phyloP scores from a whole-genome alignment of 2,797 vertebrate species.

The Octomys mimax region DNA sequence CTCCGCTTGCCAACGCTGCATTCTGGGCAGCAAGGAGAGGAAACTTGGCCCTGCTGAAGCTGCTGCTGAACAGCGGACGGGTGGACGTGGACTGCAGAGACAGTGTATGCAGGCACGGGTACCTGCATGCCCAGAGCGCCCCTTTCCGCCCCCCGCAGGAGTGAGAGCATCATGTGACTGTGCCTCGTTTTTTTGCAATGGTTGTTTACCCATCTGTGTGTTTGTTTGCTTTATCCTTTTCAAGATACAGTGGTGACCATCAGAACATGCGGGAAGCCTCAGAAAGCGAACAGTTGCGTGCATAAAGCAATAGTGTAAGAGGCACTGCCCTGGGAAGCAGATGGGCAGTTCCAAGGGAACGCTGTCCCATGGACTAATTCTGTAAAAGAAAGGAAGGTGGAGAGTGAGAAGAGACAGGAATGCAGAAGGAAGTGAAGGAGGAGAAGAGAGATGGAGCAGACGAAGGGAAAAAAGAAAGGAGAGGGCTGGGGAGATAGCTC shows the following conservation, averaged over 20 bases:
- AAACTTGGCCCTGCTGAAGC: slow-evolving; percentile 96
- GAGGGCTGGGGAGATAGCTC: too few species aligned
- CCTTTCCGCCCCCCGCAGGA: slow-evolving; percentile 68
- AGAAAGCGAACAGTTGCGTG: background rate
- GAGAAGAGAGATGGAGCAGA: background rate
- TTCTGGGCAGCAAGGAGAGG: slow-evolving; percentile 98
- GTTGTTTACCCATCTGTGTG: background rate
- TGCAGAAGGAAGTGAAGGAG: slow-evolving; percentile 46
- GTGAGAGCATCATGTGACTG: background rate
- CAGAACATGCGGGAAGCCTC: background rate
- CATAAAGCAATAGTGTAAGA: background rate
- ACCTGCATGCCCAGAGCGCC: slow-evolving; percentile 84
- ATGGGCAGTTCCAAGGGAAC: background rate
- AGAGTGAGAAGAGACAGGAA: too few species aligned
- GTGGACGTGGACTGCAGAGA: slow-evolving; percentile 99
- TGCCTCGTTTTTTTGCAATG: slow-evolving; percentile 42
- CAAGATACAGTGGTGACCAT: background rate
- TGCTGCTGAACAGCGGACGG: slow-evolving; percentile 97
- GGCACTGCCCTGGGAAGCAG: background rate
- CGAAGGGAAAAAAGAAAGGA: too few species aligned
- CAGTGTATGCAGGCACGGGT: slow-evolving; percentile 91
- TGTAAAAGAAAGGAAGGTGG: slow-evolving; percentile 30
- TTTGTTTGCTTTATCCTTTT: slow-evolving; percentile 31
- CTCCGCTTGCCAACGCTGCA: slow-evolving; percentile 97
- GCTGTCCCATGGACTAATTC: slow-evolving; percentile 65